Conservation (phyloP, 2,113 vertebrate genomes). For the Okapia johnstoni region DNA sequence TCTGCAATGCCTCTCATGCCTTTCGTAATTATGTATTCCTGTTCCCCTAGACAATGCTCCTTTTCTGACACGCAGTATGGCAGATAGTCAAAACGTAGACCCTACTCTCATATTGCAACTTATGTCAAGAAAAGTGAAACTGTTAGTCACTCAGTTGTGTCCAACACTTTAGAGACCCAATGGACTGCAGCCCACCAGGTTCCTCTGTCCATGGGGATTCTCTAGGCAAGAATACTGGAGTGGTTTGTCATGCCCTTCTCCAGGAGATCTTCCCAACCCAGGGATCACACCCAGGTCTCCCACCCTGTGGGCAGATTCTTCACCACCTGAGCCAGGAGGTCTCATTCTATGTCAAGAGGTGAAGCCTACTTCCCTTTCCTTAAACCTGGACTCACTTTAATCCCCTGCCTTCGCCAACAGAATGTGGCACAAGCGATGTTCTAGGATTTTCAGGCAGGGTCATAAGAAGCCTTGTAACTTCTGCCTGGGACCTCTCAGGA, state of each 20-base stretch:
- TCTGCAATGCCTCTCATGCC: background rate
- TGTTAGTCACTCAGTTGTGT: background rate
- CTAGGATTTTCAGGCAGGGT: background rate
- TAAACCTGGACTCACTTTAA: background rate
- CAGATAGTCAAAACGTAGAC: background rate
- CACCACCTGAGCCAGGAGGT: background rate
- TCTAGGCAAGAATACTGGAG: background rate
- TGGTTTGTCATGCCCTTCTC: background rate
- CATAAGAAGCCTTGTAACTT: background rate
- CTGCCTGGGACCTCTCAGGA: background rate
- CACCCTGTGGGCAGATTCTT: background rate
- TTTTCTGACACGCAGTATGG: background rate
- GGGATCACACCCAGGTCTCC: background rate
- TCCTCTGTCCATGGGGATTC: background rate
- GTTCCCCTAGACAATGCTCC: background rate
- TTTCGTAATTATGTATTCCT: background rate
- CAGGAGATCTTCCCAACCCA: background rate
- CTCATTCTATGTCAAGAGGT: background rate
- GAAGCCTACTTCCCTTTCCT: background rate
- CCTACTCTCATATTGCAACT: background rate
- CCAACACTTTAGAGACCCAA: background rate
- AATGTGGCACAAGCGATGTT: background rate
- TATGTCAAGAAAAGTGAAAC: background rate
- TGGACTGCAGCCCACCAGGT: background rate
- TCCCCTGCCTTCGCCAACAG: background rate